Evolutionary conservation across 2,113 vertebrate genomes (phyloP), one percentile per base, ranked within the genome.

Genomic region (crab-eating macaque (Macaca fascicularis)): DNA sequence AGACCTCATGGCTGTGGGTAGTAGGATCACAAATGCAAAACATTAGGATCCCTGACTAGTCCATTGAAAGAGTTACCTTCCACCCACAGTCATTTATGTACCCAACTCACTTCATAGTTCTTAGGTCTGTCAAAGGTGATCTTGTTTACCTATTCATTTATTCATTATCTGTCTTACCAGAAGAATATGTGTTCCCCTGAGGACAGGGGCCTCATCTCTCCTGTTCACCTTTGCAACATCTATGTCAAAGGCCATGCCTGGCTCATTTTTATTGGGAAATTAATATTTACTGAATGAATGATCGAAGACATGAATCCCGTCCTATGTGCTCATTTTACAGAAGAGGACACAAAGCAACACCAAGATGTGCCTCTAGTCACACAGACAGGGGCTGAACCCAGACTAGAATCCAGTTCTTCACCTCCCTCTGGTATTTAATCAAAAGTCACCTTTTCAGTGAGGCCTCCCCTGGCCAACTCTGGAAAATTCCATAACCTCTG

Each of bases 311-410:
- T 32, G 55, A 74, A 40, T 57, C n/a, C 38, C 17, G 14, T 22
- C 59, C 8, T 17, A 35, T 7, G 23, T 40, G 43, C 20, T 88
- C 48, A 30, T 55, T 48, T 52, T 20, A 88, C 9, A 80, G 78
- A 40, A 16, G 43, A 74, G 30, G 32, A 90, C 55, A 78, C 61
- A 61, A 27, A 50, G 55, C 0, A 5, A 48, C 32, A 23, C 4
- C 27, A 22, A 1, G n/a, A 32, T n/a, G 67, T 84, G 8, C 52
- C 17, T 76, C 1, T 17, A 45, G 30, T 55, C 52, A 5, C 81
- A 27, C 2, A 48, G 38, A 3, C 4, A 8, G 16, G 38, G 9
- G n/a, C 4, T 12, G 23, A 81, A 5, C 20, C 7, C 3, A 0
- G 6, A 22, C 52, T 23, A 17, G 50, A 87, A n/a, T n/a, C 55